Percentiles rank a stretch among this genome's conserved stretches.
Conservation (phyloP, 1,140 invertebrate species). For the Saxidomus purpurata region DNA sequence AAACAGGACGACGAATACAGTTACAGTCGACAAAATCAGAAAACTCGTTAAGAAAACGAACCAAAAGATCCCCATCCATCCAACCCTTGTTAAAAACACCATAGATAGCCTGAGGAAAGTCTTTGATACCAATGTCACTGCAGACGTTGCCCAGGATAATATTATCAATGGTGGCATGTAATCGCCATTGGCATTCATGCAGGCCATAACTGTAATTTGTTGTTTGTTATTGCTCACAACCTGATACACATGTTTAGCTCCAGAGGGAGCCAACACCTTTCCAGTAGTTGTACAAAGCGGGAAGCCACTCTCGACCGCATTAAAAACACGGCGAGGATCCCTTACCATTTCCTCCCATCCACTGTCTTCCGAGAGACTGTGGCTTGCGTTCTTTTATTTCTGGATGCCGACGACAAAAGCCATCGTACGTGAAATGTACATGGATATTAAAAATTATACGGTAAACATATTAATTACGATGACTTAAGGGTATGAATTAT, state of each 20-base stretch:
- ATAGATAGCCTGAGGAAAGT: not conserved
- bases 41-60: not conserved
- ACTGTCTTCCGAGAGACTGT: not conserved
- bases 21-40: not conserved
- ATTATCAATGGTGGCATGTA: slow-evolving; percentile 24
- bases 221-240: not conserved
- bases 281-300: not conserved
- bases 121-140: not conserved
- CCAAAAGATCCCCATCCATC: not conserved
- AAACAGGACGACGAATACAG: not conserved
- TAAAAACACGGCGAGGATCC: not conserved
- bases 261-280: not conserved
- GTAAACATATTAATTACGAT: no score
- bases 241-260: not conserved
- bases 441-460: no score
- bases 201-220: not conserved
- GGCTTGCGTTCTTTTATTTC: no score
- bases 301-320: slow-evolving; percentile 9
- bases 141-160: not conserved
- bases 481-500: no score
- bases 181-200: slow-evolving; percentile 21
- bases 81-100: not conserved
- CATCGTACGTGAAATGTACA: no score
- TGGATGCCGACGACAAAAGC: not conserved
- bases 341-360: not conserved